A percentile compares a stretch with the other conserved stretches of the same genome.
phyloP scores from a whole-genome alignment of 2,797 vertebrate genomes.

The Bradypodion ventrale region DNA sequence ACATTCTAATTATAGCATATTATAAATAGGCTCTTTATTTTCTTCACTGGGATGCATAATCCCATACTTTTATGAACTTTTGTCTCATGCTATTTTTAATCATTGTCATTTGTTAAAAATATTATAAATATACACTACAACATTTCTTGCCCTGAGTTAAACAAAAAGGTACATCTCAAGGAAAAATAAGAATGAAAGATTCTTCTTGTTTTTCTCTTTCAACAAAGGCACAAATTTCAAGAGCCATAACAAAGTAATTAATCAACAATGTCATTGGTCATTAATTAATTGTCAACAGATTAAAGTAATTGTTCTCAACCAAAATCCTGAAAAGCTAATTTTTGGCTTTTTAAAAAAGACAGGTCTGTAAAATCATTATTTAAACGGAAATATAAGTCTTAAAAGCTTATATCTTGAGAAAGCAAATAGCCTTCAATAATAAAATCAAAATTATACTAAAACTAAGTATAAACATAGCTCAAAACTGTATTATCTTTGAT shows the following conservation, averaged over 20 bases:
- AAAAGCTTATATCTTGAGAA: constrained; percentile 57
- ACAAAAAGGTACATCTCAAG: constrained; percentile 61
- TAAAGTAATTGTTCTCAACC: constrained; percentile 63
- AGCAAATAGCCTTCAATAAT: constrained; percentile 53
- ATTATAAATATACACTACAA: constrained; percentile 35
- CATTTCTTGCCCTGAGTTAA: constrained; percentile 64
- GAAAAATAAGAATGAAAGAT: constrained; percentile 40
- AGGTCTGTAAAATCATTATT: constrained; percentile 52
- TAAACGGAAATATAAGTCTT: constrained; percentile 41
- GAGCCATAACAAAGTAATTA: constrained; percentile 49
- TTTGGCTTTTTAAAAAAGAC: constrained; percentile 30
- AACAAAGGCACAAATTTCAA: constrained; percentile 69
- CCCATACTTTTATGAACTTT: constrained; percentile 55
- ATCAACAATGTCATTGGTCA: background rate
- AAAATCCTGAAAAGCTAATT: constrained; percentile 60
- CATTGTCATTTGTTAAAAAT: constrained; percentile 57
- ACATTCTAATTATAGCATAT: constrained; percentile 47
- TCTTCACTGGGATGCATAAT: constrained; percentile 55
- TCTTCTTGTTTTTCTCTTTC: background rate
- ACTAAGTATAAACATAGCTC: constrained; percentile 39
- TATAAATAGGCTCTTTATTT: constrained; percentile 37
- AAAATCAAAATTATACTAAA: constrained; percentile 57
- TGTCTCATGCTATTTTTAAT: constrained; percentile 52
- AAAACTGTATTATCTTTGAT: constrained; percentile 46
- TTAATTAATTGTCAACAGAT: constrained; percentile 52